Evolutionary conservation across 1,140 invertebrate genomes (phyloP).

Genomic region (Melipona quadrifasciata): DNA sequence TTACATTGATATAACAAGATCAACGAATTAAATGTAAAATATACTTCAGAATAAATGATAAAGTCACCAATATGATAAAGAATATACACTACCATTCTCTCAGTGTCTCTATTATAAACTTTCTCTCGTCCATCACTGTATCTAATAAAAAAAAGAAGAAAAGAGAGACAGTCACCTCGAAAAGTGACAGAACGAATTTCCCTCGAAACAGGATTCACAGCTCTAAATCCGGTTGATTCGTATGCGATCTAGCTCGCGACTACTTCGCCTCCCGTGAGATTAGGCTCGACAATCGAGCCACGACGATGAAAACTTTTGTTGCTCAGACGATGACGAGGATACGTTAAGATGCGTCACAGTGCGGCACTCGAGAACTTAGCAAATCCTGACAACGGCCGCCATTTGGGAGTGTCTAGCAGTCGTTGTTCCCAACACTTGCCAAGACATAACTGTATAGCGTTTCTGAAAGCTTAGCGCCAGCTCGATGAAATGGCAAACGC

Average conservation of each 20-base stretch:
- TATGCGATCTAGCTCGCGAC: constrained; percentile 38
- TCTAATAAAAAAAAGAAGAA: neutral
- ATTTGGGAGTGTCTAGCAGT: constrained; percentile 63
- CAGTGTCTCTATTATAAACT: too few relatives aligned
- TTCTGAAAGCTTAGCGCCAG: constrained; percentile 28
- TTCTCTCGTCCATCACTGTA: too few relatives aligned
- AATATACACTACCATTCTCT: too few relatives aligned
- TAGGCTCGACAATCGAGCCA: constrained; percentile 54
- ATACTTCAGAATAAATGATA: too few relatives aligned
- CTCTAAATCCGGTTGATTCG: constrained; percentile 36
- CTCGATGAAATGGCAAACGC: constrained; percentile 25
- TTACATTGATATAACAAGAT: too few relatives aligned
- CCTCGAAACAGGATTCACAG: neutral
- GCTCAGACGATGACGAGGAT: constrained; percentile 35
- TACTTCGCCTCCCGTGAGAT: constrained; percentile 58
- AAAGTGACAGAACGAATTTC: neutral
- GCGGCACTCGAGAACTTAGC: constrained; percentile 62
- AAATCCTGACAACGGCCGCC: constrained; percentile 65
- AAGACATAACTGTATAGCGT: constrained; percentile 59
- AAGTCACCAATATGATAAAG: too few relatives aligned
- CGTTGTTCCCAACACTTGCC: constrained; percentile 64
- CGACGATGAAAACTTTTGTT: constrained; percentile 59
- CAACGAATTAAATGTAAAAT: too few relatives aligned
- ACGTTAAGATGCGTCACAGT: constrained; percentile 67
- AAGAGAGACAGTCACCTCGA: neutral